Conservation (phyloP, 2,888 invertebrate species). For the Diplolepis rosae region DNA sequence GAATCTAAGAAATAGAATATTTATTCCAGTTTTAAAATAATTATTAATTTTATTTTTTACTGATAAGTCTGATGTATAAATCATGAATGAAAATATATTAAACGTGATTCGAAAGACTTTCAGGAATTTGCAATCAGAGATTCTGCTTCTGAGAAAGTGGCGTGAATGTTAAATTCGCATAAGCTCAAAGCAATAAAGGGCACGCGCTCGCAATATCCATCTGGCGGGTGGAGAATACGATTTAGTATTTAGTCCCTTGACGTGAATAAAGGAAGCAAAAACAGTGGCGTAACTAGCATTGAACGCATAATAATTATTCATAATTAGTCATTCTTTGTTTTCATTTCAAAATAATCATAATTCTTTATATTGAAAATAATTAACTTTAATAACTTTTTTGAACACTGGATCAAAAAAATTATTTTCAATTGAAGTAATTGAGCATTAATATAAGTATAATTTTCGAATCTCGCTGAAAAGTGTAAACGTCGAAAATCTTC, state of each 20-base stretch:
- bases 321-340: too few species aligned
- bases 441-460: too few species aligned
- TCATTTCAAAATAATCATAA: too few species aligned
- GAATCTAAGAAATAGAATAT: too few species aligned
- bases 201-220: conserved; percentile 21
- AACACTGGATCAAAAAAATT: too few species aligned
- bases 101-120: neutral
- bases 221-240: conserved; percentile 1
- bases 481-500: too few species aligned
- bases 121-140: neutral
- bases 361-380: too few species aligned
- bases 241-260: neutral
- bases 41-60: neutral
- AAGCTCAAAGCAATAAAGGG: conserved; percentile 2
- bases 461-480: too few species aligned
- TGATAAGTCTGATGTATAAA: neutral
- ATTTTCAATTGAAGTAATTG: too few species aligned
- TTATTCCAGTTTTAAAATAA: too few species aligned
- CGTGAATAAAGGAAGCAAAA: conserved; percentile 5
- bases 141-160: conserved; percentile 17
- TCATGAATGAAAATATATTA: neutral
- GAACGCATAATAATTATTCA: neutral
- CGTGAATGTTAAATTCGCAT: neutral
- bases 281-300: conserved; percentile 6
- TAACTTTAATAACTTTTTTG: too few species aligned